Evolutionary conservation across 2,888 invertebrate genomes (phyloP), one percentile per base, ranked within the genome.

Genomic region (Lasius fuliginosus): DNA sequence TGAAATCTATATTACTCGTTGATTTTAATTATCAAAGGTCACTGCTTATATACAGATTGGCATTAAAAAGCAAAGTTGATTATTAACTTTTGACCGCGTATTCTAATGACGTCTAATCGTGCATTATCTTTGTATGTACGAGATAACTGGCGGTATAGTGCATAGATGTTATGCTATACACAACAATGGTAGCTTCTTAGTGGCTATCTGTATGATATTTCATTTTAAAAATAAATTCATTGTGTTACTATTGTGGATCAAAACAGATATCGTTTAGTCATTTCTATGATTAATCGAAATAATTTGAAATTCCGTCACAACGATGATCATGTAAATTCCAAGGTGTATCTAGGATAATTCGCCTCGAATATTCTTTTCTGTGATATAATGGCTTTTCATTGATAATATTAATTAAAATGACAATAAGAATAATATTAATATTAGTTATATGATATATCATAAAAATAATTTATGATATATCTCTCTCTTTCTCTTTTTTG

Each of bases 101-200:
- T 88, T 86, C 83, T 84, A 89, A 89, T 88, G 77, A 79, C 62
- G 68, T 62, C 73, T 89, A 86, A 87, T 87, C 84, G 40, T 62
- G 62, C 62, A 82, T 88, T 90, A 90, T 88, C 88, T 73, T 15
- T 9, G 58, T 42, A 33, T n/a, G 4, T 3, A 3, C 12, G 74
- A 79, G 87, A 89, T 88, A 88, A 86, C 65, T 18, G 65, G n/a
- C 42, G n/a, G 12, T 12, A 33, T 12, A 49, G 40, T 27, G 27
- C 23, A 53, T 18, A 40, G 42, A 68, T 33, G 11, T 75, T 58
- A 15, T n/a, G 3, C n/a, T 15, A 36, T 36, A 36, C 36, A 5
- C 5, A 36, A 18, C 23, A 3, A n/a, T 30, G 9, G 56, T 65
- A 5, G 46, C 18, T 49, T 49, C 8, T 40, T 18, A 33, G 15